These are phyloP conservation scores for Phaethornis superciliosus DNA, from an alignment of 2,113 vertebrate species.

Conservation along the genomic window DNA sequence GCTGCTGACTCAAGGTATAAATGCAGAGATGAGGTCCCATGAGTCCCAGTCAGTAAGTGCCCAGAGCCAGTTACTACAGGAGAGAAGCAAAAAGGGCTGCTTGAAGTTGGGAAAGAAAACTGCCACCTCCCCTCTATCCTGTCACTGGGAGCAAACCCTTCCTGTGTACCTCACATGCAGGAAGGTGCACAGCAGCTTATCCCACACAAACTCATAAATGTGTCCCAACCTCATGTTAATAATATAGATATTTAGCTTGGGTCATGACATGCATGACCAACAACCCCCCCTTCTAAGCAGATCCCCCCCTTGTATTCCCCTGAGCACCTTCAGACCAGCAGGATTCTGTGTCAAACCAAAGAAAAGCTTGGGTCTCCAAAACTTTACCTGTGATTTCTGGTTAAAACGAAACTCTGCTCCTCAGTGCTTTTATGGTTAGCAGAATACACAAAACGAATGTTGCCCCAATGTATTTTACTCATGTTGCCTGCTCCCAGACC, in stretches of 20 bases:
- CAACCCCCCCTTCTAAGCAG: rapidly evolving
- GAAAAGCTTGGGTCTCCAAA: background rate
- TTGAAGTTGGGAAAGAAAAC: background rate
- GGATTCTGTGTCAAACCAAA: background rate
- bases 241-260: background rate
- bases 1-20: background rate
- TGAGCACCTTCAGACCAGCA: too few relatives aligned
- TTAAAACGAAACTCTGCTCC: background rate
- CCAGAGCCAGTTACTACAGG: background rate
- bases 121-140: background rate
- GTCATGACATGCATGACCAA: rapidly evolving
- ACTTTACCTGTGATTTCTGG: background rate
- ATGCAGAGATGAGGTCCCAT: background rate
- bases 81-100: background rate
- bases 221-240: rapidly evolving
- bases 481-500: background rate
- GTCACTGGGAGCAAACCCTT: rapidly evolving
- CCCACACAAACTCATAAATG: background rate
- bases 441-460: background rate
- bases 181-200: background rate
- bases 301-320: background rate
- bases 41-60: background rate
- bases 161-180: rapidly evolving
- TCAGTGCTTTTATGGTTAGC: background rate
- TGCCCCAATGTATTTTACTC: background rate